Evolutionary conservation across 2,113 vertebrate species (phyloP), one percentile per base, ranked within the genome.

Genomic region (Rafetus swinhoei): DNA sequence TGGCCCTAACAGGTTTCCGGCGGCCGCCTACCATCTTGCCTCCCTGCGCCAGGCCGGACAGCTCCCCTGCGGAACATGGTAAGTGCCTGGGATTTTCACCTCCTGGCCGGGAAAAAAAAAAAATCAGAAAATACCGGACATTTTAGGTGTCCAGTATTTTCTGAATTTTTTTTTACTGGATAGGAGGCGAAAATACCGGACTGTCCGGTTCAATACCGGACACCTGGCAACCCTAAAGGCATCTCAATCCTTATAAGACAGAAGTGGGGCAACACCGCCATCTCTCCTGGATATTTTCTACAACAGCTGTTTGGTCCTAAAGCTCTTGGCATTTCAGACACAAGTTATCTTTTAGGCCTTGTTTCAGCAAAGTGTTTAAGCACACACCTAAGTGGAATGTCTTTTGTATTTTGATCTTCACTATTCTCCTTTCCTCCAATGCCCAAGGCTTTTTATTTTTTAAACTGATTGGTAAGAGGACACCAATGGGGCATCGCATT

Each of bases 351-450:
- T 11, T 88, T 18, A 54, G 81, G 52, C 0, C 54, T 39, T 74
- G 9, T 18, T 2, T 72, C 81, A 85, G 53, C 60, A 54, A 60
- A 84, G 54, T 81, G 24, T 9, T 4, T 2, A 16, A 54, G 27
- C 4, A 27, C 35, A 6, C 0, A 1, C 21, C 29, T 56, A 6
- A 21, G 4, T 0, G 7, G 18, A 60, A 22, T 2, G 16, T 55
- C 21, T 22, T 56, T 22, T 7, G 35, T 29, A 45, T 32, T 35
- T 29, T 88, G n/a, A 35, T 35, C 65, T 72, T 72, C 18, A 35
- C 9, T 72, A 5, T 72, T 72, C 29, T n/a, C 62, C 62, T 69
- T 69, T 15, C 32, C 13, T 32, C 60, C 60, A 32, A 15, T 14
- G 29, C 62, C 15, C 13, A 76, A 90, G 39, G 52, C 6, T 19